Evolutionary conservation across 2,888 invertebrate species (phyloP).

Genomic region (Tridacna gigas): DNA sequence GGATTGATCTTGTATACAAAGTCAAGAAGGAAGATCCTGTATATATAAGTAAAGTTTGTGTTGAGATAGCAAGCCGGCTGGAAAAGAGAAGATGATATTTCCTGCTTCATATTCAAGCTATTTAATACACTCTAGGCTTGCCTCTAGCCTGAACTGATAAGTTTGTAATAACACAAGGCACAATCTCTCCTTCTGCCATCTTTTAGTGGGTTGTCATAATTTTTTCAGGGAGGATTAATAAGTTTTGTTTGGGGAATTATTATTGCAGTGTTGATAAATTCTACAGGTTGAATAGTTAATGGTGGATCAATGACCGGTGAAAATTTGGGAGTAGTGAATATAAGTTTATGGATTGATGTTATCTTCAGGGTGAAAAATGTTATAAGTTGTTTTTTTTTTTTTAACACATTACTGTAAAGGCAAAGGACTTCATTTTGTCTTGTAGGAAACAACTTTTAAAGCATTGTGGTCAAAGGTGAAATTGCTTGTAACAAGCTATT

Average conservation of each 20-base stretch:
- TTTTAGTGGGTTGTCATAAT: background rate
- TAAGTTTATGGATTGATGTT: background rate
- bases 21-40: slow-evolving; percentile 21
- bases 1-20: slow-evolving; percentile 16
- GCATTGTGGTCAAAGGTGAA: background rate
- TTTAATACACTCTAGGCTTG: slow-evolving; percentile 4
- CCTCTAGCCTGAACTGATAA: slow-evolving; percentile 13
- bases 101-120: background rate
- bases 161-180: slow-evolving; percentile 21
- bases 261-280: slow-evolving; percentile 16
- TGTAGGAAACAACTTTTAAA: background rate
- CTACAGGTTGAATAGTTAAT: slow-evolving; percentile 7
- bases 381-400: background rate
- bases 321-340: slow-evolving; percentile 1
- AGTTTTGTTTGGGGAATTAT: slow-evolving; percentile 23
- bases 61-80: slow-evolving; percentile 17
- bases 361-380: background rate
- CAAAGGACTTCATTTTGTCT: background rate
- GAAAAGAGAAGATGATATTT: slow-evolving; percentile 12
- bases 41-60: slow-evolving; percentile 20
- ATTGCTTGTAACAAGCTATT: background rate
- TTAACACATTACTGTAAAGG: background rate
- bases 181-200: slow-evolving; percentile 3
- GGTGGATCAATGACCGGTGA: slow-evolving; percentile 18
- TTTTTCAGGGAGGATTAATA: slow-evolving; percentile 17